Base-by-base conservation (phyloP, 2,113 vertebrate species). In the Columba janthina region DNA sequence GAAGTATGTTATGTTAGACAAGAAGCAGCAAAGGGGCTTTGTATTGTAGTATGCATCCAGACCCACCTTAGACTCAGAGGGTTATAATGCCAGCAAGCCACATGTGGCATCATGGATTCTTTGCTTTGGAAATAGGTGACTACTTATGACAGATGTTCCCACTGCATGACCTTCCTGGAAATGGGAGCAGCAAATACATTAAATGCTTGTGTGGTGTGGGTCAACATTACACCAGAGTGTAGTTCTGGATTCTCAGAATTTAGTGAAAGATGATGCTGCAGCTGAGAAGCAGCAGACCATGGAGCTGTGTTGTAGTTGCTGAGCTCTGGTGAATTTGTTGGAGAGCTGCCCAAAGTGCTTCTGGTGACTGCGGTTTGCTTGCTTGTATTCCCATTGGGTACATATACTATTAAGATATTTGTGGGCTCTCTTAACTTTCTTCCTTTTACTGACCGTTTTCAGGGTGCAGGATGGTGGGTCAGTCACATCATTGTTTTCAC, bases 111-210 rank as follows among this genome's bases (percentile, higher is more conserved):
- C 12, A 5, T 12, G 25, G 25, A 54, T 26, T 62, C 26, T 64
- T 71, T 50, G 8, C 16, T 85, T 78, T 64, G 15, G 53, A 46
- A 67, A 67, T 28, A 46, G 19, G 9, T 64, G 51, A 7, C 20
- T 72, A 1, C 12, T 40, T 17, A 12, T 21, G 24, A 15, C 1
- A 1, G 3, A 6, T 1, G 0, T 62, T 84, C 21, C 40, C 24
- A 34, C 60, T 13, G 5, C 6, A 6, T 25, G 28, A 48, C 10
- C 15, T 66, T 16, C n/a, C 31, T 31, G 58, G 31, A 95, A 78
- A 60, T 3, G 10, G 42, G 28, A 85, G 18, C 36, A 50, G 15
- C 5, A 87, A 65, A 50, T 62, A 29, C 1, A 9, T 29, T 5
- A 61, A 21, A 18, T 9, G 21, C 62, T 50, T 61, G 13, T 36